A percentile compares a stretch with the other conserved stretches of the same genome.
phyloP scores from a whole-genome alignment of 2,113 vertebrate species.

The Carassius gibelio region DNA sequence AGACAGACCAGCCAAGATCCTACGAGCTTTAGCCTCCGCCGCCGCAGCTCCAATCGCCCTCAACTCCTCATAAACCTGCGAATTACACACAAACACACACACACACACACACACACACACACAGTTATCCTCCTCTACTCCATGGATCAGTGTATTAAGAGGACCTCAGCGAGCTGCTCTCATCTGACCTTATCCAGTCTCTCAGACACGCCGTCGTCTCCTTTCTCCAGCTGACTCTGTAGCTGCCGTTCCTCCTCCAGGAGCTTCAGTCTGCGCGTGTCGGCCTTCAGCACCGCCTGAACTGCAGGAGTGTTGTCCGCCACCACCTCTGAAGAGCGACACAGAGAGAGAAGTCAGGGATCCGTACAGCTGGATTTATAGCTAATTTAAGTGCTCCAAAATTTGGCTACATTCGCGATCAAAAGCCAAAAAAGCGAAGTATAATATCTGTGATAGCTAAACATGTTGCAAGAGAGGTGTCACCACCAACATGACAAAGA shows the following conservation, averaged over 20 bases:
- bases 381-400: too few species aligned
- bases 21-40: conserved; percentile 86
- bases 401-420: too few species aligned
- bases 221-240: conserved; percentile 82
- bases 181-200: conserved; percentile 85
- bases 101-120: neutral
- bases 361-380: neutral
- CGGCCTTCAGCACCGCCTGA: conserved; percentile 87
- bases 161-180: neutral
- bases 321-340: conserved; percentile 80
- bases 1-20: conserved; percentile 88
- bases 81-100: neutral
- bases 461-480: too few species aligned
- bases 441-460: too few species aligned
- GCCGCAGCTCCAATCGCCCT: conserved; percentile 84
- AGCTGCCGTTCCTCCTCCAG: conserved; percentile 86
- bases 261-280: conserved; percentile 84
- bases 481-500: too few species aligned
- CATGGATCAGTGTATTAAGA: neutral
- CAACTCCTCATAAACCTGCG: conserved; percentile 88
- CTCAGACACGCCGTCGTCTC: conserved; percentile 82
- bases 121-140: neutral
- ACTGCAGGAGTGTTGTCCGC: conserved; percentile 89
- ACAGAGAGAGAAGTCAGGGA: neutral
- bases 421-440: too few species aligned